Base-by-base conservation (phyloP, 2,113 vertebrate species). In the Tor tambroides region DNA sequence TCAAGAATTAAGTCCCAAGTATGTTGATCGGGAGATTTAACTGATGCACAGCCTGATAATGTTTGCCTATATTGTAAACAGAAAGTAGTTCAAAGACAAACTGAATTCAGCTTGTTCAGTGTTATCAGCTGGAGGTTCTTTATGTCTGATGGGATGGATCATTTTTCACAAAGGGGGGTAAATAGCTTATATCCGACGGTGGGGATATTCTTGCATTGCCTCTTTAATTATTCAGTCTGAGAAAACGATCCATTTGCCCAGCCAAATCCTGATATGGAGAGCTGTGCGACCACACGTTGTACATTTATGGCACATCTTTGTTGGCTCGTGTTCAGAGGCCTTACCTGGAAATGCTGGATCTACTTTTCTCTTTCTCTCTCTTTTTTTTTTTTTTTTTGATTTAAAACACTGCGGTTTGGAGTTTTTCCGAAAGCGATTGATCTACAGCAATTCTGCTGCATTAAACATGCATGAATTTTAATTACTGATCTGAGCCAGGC, bases 381-480 rank as follows among this genome's bases (percentile, higher is more conserved):
- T 56, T 61, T 88, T 54, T 65, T n/a, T 38, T 8, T 61, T 21
- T 19, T 82, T 8, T 69, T 69, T 72, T 74, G 4, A 56, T 84
- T 83, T 72, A 3, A 74, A 84, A 84, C 49, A 35, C 69, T n/a
- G 21, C 23, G 30, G 88, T 77, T 69, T 85, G 23, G 43, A 72
- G 76, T 41, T 54, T 87, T 23, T 83, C 43, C 14, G 23, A 61
- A 83, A 80, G 81, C 61, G 28, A 80, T 81, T 83, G 86, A 86
- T 87, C 79, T 78, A 61, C 74, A 83, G 83, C 86, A 69, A 82
- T 86, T 87, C 63, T 63, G 83, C 80, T 35, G 74, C 84, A 89
- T 89, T 87, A 89, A 89, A 89, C 84, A 89, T 89, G 72, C 81
- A 87, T 87, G 41, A 79, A 65, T 61, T 51, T 79, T 72, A 89